These are phyloP conservation scores for Polypterus bichir DNA, from an alignment of 2,113 vertebrate species.

Conservation along the genomic window DNA sequence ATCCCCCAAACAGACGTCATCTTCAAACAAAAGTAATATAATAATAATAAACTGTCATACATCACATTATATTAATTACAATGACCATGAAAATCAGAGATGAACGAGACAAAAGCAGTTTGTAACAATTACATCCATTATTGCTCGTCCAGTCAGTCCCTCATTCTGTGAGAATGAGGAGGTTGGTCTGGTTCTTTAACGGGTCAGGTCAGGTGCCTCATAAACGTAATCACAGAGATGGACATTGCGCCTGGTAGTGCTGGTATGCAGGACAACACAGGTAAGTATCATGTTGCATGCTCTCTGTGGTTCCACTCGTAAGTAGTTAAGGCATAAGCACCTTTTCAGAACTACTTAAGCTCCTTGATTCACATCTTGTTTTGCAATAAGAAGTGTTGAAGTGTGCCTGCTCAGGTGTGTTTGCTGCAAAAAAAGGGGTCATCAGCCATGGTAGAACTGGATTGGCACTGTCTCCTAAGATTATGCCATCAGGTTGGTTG, in stretches of 20 bases:
- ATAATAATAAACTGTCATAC: no score
- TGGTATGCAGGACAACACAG: neutral
- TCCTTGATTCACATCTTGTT: conserved; percentile 15
- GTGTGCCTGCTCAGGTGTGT: no score
- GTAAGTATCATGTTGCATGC: neutral
- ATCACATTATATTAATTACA: no score
- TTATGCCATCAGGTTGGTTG: no score
- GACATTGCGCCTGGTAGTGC: conserved; percentile 4
- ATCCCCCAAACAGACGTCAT: neutral
- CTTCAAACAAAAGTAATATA: neutral
- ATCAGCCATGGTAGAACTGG: no score
- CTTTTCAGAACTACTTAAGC: conserved; percentile 13
- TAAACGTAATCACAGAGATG: conserved; percentile 9
- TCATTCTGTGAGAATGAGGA: neutral
- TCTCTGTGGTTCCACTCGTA: conserved; percentile 8
- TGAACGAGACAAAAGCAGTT: no score
- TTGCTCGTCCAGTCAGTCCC: conserved; percentile 2
- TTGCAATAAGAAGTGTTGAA: neutral
- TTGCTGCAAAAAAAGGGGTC: no score
- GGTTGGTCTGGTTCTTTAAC: conserved; percentile 5
- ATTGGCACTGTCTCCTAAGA: no score
- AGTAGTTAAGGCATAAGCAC: conserved; percentile 14
- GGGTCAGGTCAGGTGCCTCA: conserved; percentile 1
- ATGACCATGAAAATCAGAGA: no score
- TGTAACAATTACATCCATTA: conserved; percentile 2